Percentiles rank a stretch among this genome's conserved stretches.
Conservation (phyloP, 1,140 invertebrate species). For the Thalassaphorura encarpata region DNA sequence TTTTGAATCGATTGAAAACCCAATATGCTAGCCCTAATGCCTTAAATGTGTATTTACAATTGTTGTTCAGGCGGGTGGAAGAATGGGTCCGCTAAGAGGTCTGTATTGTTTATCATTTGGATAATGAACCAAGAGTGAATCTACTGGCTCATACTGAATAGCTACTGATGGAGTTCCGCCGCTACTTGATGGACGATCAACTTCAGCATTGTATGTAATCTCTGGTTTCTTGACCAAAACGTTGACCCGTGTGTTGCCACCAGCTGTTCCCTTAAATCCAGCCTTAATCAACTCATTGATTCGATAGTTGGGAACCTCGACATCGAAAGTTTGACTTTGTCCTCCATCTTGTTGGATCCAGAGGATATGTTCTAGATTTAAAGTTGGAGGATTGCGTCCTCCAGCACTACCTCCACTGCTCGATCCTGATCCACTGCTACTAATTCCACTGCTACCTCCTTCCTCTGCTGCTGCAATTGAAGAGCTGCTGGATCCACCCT, state of each 20-base stretch:
- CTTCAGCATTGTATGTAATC: slow-evolving; percentile 12
- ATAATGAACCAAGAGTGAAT: neutral
- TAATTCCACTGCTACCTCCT: too few species aligned
- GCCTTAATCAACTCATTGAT: slow-evolving; percentile 16
- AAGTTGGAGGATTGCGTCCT: too few species aligned
- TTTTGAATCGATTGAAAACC: too few species aligned
- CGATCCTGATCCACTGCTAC: too few species aligned
- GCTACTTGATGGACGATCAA: neutral
- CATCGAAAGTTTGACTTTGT: neutral
- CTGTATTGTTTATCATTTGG: neutral
- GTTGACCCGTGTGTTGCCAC: slow-evolving; percentile 10
- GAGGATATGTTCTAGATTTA: slow-evolving; percentile 19
- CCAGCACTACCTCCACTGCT: too few species aligned
- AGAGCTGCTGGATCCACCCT: too few species aligned
- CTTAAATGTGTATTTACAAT: too few species aligned
- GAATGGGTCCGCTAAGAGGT: neutral
- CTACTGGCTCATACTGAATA: slow-evolving; percentile 11
- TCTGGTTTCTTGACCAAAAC: slow-evolving; percentile 16
- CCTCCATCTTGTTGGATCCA: slow-evolving; percentile 12
- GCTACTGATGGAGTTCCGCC: slow-evolving; percentile 2
- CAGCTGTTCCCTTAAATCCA: slow-evolving; percentile 9
- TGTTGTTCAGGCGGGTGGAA: too few species aligned
- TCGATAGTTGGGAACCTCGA: slow-evolving; percentile 19
- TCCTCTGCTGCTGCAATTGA: too few species aligned
- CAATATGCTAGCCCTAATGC: too few species aligned